phyloP scores from a whole-genome alignment of 2,888 invertebrate genomes.

The Eremobia ochroleuca region DNA sequence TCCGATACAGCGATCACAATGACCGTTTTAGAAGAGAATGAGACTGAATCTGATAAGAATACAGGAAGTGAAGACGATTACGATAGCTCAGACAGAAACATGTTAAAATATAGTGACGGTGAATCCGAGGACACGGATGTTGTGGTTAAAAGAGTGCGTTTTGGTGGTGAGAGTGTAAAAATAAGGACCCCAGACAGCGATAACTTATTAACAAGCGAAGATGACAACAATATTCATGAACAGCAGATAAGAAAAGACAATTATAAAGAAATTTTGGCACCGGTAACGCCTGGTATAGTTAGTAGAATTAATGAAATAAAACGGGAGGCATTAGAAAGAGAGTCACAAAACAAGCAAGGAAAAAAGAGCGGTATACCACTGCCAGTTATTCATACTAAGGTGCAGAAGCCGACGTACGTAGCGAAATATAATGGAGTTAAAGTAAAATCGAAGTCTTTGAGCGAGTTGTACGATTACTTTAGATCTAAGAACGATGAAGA shows the following conservation, averaged over 20 bases:
- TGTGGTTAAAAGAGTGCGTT: conserved; percentile 93
- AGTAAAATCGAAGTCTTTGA: conserved; percentile 88
- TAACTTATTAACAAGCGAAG: conserved; percentile 91
- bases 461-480: conserved; percentile 88
- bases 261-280: conserved; percentile 73
- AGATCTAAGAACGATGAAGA: conserved; percentile 81
- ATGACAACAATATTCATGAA: conserved; percentile 80
- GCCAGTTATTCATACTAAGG: conserved; percentile 82
- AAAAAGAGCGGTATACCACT: conserved; percentile 87
- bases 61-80: conserved; percentile 87
- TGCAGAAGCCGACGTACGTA: conserved; percentile 70
- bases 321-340: conserved; percentile 78
- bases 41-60: conserved; percentile 86
- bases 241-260: conserved; percentile 70
- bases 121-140: conserved; percentile 91
- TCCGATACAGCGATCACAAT: conserved; percentile 95
- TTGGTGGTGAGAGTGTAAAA: conserved; percentile 97
- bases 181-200: conserved; percentile 96
- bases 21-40: conserved; percentile 95
- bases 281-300: conserved; percentile 75
- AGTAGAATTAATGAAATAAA: conserved; percentile 83
- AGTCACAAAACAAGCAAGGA: conserved; percentile 68
- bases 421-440: conserved; percentile 81
- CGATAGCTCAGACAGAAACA: conserved; percentile 86
- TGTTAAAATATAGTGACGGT: conserved; percentile 92